Percentiles rank a stretch among this genome's conserved stretches.
phyloP scores from a whole-genome alignment of 2,888 invertebrate species.

The Automeris io region DNA sequence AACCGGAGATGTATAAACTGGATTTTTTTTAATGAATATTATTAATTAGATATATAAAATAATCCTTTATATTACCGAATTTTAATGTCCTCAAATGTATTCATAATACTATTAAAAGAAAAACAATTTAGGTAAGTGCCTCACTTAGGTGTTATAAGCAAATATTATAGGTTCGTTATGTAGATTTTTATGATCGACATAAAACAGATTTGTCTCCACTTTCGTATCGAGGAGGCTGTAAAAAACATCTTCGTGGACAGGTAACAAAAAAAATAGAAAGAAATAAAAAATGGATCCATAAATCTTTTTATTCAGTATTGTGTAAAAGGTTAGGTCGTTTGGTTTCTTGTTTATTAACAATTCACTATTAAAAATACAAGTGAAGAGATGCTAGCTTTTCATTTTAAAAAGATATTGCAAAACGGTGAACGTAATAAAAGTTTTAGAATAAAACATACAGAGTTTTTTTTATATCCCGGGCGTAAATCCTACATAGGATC shows the following conservation, averaged over 20 bases:
- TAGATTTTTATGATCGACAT: constrained; percentile 1
- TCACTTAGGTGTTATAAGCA: background rate
- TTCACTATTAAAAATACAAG: background rate
- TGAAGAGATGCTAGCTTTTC: too few relatives aligned
- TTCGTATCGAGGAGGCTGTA: background rate
- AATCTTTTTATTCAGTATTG: background rate
- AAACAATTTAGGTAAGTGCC: background rate
- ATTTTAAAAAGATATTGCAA: too few relatives aligned
- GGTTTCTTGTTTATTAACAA: background rate
- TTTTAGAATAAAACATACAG: too few relatives aligned
- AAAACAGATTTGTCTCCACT: constrained; percentile 1
- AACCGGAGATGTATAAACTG: too few relatives aligned
- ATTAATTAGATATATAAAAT: too few relatives aligned
- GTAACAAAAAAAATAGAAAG: background rate
- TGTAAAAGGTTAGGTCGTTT: background rate
- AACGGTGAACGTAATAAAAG: too few relatives aligned
- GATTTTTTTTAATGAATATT: too few relatives aligned
- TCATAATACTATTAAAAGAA: constrained; percentile 3
- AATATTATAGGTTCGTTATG: background rate
- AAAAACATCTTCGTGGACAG: constrained; percentile 2
- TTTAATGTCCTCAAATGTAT: too few relatives aligned
- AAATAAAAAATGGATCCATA: constrained; percentile 3
- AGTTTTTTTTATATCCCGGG: too few relatives aligned
- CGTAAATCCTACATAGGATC: too few relatives aligned
- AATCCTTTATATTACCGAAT: too few relatives aligned